These are phyloP conservation scores for Corella eumyota DNA, from an alignment of 23 tunicate species.

Conservation along the genomic window DNA sequence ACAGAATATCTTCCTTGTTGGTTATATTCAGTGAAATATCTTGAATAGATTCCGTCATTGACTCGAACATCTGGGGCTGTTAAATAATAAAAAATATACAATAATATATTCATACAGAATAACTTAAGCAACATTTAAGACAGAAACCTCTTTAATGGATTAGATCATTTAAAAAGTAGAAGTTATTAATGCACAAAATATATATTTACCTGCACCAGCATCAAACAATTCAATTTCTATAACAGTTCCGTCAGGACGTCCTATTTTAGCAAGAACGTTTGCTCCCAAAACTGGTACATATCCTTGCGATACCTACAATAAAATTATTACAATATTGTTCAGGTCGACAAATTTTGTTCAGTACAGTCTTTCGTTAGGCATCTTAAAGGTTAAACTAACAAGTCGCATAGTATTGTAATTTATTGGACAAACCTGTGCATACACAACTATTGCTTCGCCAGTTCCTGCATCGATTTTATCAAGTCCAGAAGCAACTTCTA, in stretches of 20 bases:
- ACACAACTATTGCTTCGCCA: constrained; percentile 45
- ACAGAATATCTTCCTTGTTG: constrained; percentile 65
- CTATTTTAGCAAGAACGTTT: constrained; percentile 32
- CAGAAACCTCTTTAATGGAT: background rate
- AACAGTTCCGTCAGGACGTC: constrained; percentile 19
- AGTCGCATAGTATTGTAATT: too few relatives aligned
- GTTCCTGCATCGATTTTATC: constrained; percentile 18
- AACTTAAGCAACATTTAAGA: background rate
- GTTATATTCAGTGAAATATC: constrained; percentile 64
- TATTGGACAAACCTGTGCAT: constrained; percentile 41
- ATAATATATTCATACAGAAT: background rate
- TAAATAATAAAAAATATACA: background rate
- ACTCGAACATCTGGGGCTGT: constrained; percentile 79
- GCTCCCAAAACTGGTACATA: constrained; percentile 41
- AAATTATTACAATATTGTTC: too few relatives aligned
- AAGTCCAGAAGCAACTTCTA: constrained; percentile 48
- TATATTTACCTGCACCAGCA: constrained; percentile 41
- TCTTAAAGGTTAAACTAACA: too few relatives aligned
- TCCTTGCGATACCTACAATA: constrained; percentile 52
- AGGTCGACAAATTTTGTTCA: too few relatives aligned
- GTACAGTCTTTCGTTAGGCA: too few relatives aligned
- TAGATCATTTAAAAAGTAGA: background rate
- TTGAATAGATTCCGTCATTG: constrained; percentile 76
- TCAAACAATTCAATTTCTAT: constrained; percentile 23
- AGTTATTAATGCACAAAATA: background rate